Base-by-base conservation (phyloP, 2,113 vertebrate genomes). In the Eclectus roratus region DNA sequence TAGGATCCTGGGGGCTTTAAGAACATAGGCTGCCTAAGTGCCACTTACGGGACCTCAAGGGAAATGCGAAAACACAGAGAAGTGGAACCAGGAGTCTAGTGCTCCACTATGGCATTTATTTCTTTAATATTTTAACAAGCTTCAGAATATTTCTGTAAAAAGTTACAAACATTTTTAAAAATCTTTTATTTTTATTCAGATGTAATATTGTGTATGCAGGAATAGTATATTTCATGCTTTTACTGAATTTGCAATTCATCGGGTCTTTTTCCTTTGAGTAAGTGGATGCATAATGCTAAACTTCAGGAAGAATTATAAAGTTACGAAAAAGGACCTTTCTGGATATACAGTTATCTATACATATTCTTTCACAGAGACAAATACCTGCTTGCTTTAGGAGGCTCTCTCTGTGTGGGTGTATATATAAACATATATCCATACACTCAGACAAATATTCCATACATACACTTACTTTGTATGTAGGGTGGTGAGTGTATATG, bases 11-110 rank as follows among this genome's bases (percentile, higher is more conserved):
- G 15, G 80, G 85, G 77, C 80, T 95, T 90, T 89, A 74, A 71
- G 88, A 95, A 88, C 76, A 96, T 16, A 80, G 65, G 35, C 86
- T 92, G 86, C 77, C 4, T 31, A 90, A 96, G 83, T 79, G 77
- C 66, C 77, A 53, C 79, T 93, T 88, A 23, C 0, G 1, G 46
- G 78, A 76, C 37, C 90, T 93, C 64, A 3, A 58, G 81, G 93
- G 93, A 83, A 69, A 80, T 64, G 41, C 78, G 10, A 31, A 89
- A 80, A 88, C 58, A 78, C 28, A 20, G 33, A 85, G 94, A 79
- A 39, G 8, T 86, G 84, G 66, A 58, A 41, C 23, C 23, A 49
- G 71, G 52, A 83, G 5, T 60, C 14, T 58, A 69, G 37, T 29
- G 46, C 37, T 92, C 47, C 6, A 1, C 85, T 61, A 11, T 65